These are phyloP conservation scores for Sphecodes monilicornis DNA, from an alignment of 2,888 invertebrate species.

Conservation along the genomic window DNA sequence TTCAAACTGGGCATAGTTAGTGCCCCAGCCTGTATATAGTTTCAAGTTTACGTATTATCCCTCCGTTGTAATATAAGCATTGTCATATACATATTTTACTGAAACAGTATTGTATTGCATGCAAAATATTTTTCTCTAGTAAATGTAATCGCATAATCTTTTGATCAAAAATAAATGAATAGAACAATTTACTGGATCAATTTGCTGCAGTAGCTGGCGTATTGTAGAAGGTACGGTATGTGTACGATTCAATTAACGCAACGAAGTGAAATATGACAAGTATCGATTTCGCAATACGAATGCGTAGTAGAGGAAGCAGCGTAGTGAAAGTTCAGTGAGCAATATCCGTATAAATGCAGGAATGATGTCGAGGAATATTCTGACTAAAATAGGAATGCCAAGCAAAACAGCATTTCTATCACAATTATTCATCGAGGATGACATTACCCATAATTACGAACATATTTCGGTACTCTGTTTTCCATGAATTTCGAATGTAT, in stretches of 20 bases:
- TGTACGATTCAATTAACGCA: constrained; percentile 1
- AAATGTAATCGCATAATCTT: too few species aligned
- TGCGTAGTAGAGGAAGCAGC: background rate
- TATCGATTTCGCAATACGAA: constrained; percentile 10
- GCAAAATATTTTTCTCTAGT: too few species aligned
- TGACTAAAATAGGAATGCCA: background rate
- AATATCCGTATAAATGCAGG: constrained; percentile 1
- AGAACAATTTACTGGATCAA: too few species aligned
- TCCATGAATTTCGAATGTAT: background rate
- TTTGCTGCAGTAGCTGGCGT: too few species aligned
- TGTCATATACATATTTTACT: background rate
- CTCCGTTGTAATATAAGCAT: background rate
- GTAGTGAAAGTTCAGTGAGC: background rate
- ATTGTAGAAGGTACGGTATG: background rate
- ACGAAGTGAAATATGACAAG: background rate
- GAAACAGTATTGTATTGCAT: background rate
- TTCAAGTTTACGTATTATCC: too few species aligned
- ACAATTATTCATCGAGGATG: background rate
- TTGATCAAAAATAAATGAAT: too few species aligned
- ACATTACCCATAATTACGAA: background rate
- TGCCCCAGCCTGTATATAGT: too few species aligned
- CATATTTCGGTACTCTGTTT: background rate
- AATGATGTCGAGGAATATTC: background rate
- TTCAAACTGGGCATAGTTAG: too few species aligned
- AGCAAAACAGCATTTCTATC: background rate